Conservation (phyloP, 2,113 vertebrate genomes). For the Nothocercus julius region DNA sequence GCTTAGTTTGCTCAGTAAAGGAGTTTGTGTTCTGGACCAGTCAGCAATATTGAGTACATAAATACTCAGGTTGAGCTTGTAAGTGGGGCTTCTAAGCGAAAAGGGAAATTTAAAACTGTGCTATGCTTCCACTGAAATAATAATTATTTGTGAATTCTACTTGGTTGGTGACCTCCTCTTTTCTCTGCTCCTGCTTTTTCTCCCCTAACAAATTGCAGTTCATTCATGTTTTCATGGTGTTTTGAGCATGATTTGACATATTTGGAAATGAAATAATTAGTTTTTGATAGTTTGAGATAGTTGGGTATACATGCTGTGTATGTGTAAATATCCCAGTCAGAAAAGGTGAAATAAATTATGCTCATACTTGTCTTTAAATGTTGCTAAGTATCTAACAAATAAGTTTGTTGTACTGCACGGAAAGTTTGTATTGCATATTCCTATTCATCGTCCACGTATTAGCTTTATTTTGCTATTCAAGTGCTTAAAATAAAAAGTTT, state of each 20-base stretch:
- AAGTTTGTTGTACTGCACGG: background rate
- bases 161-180: background rate
- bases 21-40: background rate
- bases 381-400: background rate
- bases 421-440: background rate
- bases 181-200: background rate
- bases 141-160: background rate
- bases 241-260: background rate
- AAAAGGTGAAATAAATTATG: background rate
- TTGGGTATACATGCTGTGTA: background rate
- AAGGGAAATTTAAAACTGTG: background rate
- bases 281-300: background rate
- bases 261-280: background rate
- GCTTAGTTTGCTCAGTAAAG: conserved; percentile 37
- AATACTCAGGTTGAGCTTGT: background rate
- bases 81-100: background rate
- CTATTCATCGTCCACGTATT: background rate
- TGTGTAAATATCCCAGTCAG: background rate
- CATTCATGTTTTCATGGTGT: background rate
- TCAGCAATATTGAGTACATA: background rate
- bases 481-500: background rate
- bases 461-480: background rate
- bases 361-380: background rate
- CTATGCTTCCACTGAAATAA: background rate
- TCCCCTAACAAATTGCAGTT: background rate